Percentiles rank a stretch among this genome's conserved stretches.
Conservation (phyloP, 1,140 invertebrate genomes). For the Psix sp. region DNA sequence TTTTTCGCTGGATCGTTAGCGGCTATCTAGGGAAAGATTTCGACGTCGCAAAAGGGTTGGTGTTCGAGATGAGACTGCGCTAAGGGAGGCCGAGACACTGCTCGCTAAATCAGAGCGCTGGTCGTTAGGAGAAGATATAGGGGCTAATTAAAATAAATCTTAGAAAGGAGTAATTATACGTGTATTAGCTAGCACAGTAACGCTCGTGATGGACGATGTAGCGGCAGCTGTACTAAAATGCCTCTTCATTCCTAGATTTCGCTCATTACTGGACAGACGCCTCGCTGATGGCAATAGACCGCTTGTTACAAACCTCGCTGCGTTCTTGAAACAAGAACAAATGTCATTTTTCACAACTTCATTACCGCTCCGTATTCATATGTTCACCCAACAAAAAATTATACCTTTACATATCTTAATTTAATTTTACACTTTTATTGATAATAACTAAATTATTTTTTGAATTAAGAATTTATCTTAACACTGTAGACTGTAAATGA, state of each 20-base stretch:
- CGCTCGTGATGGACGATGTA: slow-evolving; percentile 74
- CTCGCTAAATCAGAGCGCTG: slow-evolving; percentile 73
- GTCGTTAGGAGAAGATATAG: slow-evolving; percentile 76
- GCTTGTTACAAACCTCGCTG: slow-evolving; percentile 33
- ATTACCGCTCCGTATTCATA: neutral
- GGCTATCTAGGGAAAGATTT: slow-evolving; percentile 61
- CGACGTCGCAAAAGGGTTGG: slow-evolving; percentile 58
- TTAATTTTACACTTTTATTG: too few species aligned
- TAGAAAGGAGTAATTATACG: slow-evolving; percentile 78
- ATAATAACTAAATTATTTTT: too few species aligned
- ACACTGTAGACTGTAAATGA: too few species aligned
- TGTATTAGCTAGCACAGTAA: slow-evolving; percentile 74
- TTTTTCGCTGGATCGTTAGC: slow-evolving; percentile 58
- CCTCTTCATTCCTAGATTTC: slow-evolving; percentile 77
- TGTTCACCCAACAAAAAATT: too few species aligned
- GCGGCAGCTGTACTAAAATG: slow-evolving; percentile 77
- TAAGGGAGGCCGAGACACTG: slow-evolving; percentile 67
- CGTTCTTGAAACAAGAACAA: slow-evolving; percentile 36
- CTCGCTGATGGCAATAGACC: slow-evolving; percentile 60
- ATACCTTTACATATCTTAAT: too few species aligned
- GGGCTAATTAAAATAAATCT: slow-evolving; percentile 78
- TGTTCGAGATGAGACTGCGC: slow-evolving; percentile 55
- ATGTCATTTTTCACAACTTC: slow-evolving; percentile 6
- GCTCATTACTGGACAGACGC: slow-evolving; percentile 73
- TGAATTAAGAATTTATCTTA: too few species aligned